Percentiles rank a stretch among this genome's conserved stretches.
phyloP scores from a whole-genome alignment of 2,888 invertebrate species.

The Eilema depressum region DNA sequence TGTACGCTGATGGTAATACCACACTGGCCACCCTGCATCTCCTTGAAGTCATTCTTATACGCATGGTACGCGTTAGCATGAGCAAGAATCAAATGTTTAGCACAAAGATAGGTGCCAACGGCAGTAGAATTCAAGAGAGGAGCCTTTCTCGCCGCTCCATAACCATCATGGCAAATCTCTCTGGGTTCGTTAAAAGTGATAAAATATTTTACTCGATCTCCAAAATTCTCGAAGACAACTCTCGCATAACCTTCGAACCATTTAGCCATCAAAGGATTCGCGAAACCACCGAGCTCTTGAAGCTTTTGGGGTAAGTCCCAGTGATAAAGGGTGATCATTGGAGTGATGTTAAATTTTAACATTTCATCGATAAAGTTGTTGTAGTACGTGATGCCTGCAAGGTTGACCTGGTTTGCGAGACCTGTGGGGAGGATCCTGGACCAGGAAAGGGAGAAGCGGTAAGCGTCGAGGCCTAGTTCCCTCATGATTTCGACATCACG shows the following conservation, averaged over 20 bases:
- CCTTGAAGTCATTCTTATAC: slow-evolving; percentile 57
- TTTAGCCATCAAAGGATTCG: slow-evolving; percentile 69
- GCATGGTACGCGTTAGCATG: slow-evolving; percentile 76
- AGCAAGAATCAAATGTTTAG: slow-evolving; percentile 79
- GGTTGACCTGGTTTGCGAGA: no score
- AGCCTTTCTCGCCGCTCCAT: slow-evolving; percentile 65
- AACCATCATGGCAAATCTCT: slow-evolving; percentile 72
- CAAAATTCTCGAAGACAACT: slow-evolving; percentile 72
- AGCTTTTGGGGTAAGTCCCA: slow-evolving; percentile 84
- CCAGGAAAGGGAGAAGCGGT: no score
- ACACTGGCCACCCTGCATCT: slow-evolving; percentile 52
- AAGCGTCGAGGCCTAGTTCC: no score
- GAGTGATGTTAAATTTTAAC: slow-evolving; percentile 86
- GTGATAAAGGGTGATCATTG: slow-evolving; percentile 86
- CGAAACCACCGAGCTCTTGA: slow-evolving; percentile 84
- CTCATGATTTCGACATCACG: no score
- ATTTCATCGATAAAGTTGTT: slow-evolving; percentile 77
- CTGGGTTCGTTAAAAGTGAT: slow-evolving; percentile 87
- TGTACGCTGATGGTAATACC: slow-evolving; percentile 60
- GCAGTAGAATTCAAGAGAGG: slow-evolving; percentile 71
- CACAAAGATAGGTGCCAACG: slow-evolving; percentile 80
- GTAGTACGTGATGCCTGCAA: no score
- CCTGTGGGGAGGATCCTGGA: no score
- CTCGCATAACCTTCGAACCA: slow-evolving; percentile 82
- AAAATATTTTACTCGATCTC: slow-evolving; percentile 84